Percentiles rank a stretch among this genome's conserved stretches.
phyloP scores from a whole-genome alignment of 2,797 vertebrate species.

The Rhabdophis nuchalis region DNA sequence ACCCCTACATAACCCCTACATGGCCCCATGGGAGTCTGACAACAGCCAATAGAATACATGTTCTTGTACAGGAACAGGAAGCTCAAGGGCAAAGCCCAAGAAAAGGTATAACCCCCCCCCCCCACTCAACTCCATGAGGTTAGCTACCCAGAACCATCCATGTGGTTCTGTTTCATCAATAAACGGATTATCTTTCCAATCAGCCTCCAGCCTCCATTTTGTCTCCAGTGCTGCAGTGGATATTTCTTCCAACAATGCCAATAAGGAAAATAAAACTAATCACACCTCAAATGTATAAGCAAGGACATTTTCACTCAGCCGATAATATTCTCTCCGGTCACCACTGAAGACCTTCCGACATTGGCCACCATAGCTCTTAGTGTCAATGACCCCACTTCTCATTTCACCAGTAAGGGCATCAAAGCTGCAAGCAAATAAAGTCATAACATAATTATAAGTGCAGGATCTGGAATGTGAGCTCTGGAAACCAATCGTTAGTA shows the following conservation, averaged over 20 bases:
- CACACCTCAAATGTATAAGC: slow-evolving; percentile 87
- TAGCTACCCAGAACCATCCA: too few relatives aligned
- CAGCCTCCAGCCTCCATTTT: not conserved
- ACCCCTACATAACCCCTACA: not conserved
- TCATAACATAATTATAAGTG: not conserved
- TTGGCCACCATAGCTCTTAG: slow-evolving; percentile 86
- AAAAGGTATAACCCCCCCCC: not conserved
- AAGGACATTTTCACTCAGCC: slow-evolving; percentile 84
- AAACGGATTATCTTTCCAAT: not conserved
- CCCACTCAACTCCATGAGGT: not conserved
- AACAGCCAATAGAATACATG: not conserved
- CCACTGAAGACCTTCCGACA: slow-evolving; percentile 88
- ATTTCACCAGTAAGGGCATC: slow-evolving; percentile 74
- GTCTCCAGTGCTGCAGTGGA: not conserved
- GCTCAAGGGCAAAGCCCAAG: not conserved
- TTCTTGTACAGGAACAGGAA: not conserved
- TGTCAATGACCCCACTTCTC: slow-evolving; percentile 82
- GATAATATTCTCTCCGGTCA: slow-evolving; percentile 73
- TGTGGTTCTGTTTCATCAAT: not conserved
- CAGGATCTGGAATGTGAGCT: slow-evolving; percentile 7
- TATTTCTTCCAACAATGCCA: not conserved
- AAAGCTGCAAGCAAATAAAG: slow-evolving; percentile 56
- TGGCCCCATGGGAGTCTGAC: not conserved
- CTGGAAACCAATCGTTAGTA: not conserved
- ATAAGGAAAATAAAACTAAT: slow-evolving; percentile 2